Evolutionary conservation across 2,888 invertebrate genomes (phyloP).

Genomic region (Thymelicus acteon): DNA sequence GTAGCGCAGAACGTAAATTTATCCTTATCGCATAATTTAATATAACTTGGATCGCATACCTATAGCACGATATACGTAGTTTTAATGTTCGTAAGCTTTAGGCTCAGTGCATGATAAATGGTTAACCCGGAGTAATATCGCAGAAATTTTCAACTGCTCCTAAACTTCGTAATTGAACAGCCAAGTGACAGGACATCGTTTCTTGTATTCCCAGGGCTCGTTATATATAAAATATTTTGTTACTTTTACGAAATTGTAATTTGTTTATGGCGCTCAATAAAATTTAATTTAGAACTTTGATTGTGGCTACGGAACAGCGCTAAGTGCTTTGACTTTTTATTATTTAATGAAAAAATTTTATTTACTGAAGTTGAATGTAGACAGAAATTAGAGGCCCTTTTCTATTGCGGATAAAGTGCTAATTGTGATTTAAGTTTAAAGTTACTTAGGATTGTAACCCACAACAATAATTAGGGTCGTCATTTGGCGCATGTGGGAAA

Average conservation of each 20-base stretch:
- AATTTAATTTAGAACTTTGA: constrained; percentile 14
- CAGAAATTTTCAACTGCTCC: constrained; percentile 54
- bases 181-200: constrained; percentile 55
- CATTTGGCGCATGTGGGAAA: background rate
- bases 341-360: no score
- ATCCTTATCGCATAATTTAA: constrained; percentile 27
- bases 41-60: constrained; percentile 5
- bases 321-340: no score
- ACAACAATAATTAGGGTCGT: background rate
- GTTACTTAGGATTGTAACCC: background rate
- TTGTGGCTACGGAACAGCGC: background rate
- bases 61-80: background rate
- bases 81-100: constrained; percentile 15
- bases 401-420: no score
- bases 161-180: constrained; percentile 62
- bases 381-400: no score
- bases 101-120: constrained; percentile 36
- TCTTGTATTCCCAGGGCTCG: constrained; percentile 45
- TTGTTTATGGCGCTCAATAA: constrained; percentile 46
- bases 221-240: constrained; percentile 50
- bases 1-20: constrained; percentile 8
- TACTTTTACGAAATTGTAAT: constrained; percentile 45
- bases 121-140: constrained; percentile 46
- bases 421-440: no score
- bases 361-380: no score